Evolutionary conservation across 2,113 vertebrate species (phyloP).

Genomic region (Burhinus oedicnemus): DNA sequence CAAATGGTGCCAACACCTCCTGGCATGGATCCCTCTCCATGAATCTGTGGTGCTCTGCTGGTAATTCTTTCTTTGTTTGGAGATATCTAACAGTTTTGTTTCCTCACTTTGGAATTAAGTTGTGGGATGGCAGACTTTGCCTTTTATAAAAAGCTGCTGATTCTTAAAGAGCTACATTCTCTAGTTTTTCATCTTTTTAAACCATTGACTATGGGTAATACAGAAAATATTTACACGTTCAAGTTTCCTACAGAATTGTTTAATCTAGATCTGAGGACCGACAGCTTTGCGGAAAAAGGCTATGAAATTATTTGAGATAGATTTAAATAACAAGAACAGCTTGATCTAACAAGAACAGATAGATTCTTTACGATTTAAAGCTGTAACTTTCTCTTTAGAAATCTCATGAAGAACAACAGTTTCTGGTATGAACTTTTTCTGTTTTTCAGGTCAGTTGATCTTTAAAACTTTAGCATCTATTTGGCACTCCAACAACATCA

Average conservation of each 20-base stretch:
- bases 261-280: background rate
- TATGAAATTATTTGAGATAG: background rate
- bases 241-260: background rate
- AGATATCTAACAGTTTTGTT: background rate
- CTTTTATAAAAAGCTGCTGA: background rate
- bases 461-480: background rate
- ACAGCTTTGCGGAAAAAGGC: background rate
- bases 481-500: background rate
- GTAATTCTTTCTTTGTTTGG: background rate
- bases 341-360: background rate
- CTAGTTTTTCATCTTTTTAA: background rate
- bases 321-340: background rate
- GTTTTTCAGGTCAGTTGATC: background rate
- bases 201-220: background rate
- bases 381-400: background rate
- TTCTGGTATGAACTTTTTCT: background rate
- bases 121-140: background rate
- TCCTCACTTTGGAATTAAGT: background rate
- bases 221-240: background rate
- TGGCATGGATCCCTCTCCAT: background rate
- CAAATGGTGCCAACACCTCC: conserved; percentile 2
- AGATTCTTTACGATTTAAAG: background rate
- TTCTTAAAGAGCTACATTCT: background rate
- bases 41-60: background rate
- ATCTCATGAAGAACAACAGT: background rate